Evolutionary conservation across 92 coral and sea anemone species (phyloP), one percentile per base, ranked within the genome.

Genomic region (Zoanthus gigantus): DNA sequence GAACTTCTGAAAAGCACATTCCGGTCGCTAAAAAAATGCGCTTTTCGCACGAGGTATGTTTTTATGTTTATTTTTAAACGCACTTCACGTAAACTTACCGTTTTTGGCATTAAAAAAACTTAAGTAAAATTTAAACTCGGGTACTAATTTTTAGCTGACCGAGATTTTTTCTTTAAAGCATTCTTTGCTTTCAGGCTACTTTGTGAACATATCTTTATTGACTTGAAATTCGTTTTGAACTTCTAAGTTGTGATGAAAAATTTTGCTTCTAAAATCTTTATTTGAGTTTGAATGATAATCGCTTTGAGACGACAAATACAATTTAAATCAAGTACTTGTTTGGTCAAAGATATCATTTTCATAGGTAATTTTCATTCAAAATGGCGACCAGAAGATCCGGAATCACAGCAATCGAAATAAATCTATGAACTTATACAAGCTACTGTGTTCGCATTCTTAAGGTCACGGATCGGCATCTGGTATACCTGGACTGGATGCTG

Each of bases 1-100:
- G 99, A 97, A 86, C 93, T 97, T 63, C 83, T 97, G 5, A 97
- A 97, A 90, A 94, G 98, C 61, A 92, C 98, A 45, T 97, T 92
- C 88, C 78, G 60, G 84, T 92, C 96, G 75, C 88, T 96, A 61
- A 97, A 90, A 89, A 97, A 96, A 73, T 97, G 99, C 81, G 95
- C 98, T 28, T 91, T 94, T 85, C 91, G 98, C 52, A 97, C 99
- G 56, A 97, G 98, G 99, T 95, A 85, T 88, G 95, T 72, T 71
- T 12, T 6, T 7, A 37, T 74, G 9, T 76, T 82, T 48, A 7
- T 5, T 74, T 7, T 34, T 69, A 37, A 68, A 10, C 6, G 16
- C 18, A 1, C 47, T 6, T 46, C 10, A 46, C 53, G 46, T 37
- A 37, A 2, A 4, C 61, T 2, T 11, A 0, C 34, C 14, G 53